These are phyloP conservation scores for Gila orcuttii DNA, from an alignment of 2,113 vertebrate genomes.

Conservation along the genomic window DNA sequence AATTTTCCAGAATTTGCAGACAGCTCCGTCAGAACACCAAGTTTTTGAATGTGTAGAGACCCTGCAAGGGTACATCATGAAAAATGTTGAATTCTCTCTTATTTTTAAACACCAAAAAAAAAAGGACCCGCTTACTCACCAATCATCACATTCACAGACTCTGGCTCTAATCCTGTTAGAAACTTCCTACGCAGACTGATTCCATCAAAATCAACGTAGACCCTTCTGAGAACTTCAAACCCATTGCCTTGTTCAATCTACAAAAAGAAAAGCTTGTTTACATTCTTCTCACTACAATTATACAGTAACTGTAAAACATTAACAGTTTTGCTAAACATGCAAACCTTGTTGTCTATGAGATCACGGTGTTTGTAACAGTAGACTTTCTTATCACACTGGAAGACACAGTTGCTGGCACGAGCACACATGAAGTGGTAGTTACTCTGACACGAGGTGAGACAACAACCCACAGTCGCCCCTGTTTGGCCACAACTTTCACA, in stretches of 20 bases:
- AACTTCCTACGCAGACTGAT: constrained; percentile 90
- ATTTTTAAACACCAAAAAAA: neutral
- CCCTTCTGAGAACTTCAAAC: constrained; percentile 86
- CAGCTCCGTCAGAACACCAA: constrained; percentile 86
- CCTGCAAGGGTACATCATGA: constrained; percentile 69
- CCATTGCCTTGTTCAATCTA: constrained; percentile 80
- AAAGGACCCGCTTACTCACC: constrained; percentile 70
- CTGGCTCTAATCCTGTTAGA: constrained; percentile 87
- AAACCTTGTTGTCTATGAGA: constrained; percentile 82
- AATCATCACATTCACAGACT: constrained; percentile 86
- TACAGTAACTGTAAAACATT: neutral
- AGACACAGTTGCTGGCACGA: constrained; percentile 82
- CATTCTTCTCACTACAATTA: neutral
- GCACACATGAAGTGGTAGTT: constrained; percentile 96
- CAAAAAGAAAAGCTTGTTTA: constrained; percentile 13
- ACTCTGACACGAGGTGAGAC: constrained; percentile 86
- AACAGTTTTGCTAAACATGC: constrained; percentile 2
- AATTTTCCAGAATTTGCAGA: constrained; percentile 85
- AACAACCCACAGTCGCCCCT: constrained; percentile 91
- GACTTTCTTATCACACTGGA: constrained; percentile 88
- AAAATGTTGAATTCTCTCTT: neutral
- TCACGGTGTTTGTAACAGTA: constrained; percentile 86
- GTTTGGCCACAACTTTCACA: constrained; percentile 86
- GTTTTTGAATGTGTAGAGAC: constrained; percentile 84
- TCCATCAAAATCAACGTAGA: constrained; percentile 91